These are phyloP conservation scores for Hemicrepidius hirtus DNA, from an alignment of 2,888 invertebrate species.

Conservation along the genomic window DNA sequence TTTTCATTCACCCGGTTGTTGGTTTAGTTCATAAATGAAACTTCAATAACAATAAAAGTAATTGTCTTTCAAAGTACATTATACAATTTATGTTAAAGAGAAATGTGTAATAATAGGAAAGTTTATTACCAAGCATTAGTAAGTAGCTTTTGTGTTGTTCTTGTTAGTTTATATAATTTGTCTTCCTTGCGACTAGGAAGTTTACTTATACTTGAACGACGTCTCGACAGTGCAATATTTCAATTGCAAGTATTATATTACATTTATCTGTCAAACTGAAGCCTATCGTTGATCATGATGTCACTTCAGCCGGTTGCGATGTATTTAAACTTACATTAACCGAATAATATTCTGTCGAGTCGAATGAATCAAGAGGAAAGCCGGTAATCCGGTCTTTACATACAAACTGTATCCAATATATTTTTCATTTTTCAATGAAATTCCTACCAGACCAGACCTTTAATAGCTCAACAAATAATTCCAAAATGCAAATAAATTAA, in stretches of 20 bases:
- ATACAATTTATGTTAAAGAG: background rate
- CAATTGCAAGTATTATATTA: constrained; percentile 42
- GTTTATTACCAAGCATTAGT: constrained; percentile 10
- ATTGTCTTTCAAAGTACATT: too few species aligned
- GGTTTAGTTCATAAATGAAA: too few species aligned
- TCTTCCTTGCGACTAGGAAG: constrained; percentile 35
- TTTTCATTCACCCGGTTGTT: too few species aligned
- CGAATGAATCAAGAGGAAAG: constrained; percentile 34
- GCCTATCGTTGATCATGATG: constrained; percentile 43
- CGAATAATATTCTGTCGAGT: constrained; percentile 38
- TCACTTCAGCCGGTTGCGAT: constrained; percentile 39
- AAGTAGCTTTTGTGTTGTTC: constrained; percentile 25
- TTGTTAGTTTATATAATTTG: constrained; percentile 38
- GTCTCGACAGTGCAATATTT: constrained; percentile 46
- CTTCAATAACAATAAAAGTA: too few species aligned
- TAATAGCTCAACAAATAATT: background rate
- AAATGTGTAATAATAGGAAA: constrained; percentile 4
- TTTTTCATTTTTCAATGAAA: constrained; percentile 1
- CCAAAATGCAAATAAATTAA: constrained; percentile 17
- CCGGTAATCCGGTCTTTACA: constrained; percentile 15
- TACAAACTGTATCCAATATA: background rate
- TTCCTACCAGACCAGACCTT: background rate
- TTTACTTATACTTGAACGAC: constrained; percentile 43
- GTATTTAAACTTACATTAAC: constrained; percentile 43
- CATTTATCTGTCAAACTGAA: constrained; percentile 44